These are phyloP conservation scores for Drosophila rubida DNA, from an alignment of 2,888 invertebrate genomes.

Conservation along the genomic window DNA sequence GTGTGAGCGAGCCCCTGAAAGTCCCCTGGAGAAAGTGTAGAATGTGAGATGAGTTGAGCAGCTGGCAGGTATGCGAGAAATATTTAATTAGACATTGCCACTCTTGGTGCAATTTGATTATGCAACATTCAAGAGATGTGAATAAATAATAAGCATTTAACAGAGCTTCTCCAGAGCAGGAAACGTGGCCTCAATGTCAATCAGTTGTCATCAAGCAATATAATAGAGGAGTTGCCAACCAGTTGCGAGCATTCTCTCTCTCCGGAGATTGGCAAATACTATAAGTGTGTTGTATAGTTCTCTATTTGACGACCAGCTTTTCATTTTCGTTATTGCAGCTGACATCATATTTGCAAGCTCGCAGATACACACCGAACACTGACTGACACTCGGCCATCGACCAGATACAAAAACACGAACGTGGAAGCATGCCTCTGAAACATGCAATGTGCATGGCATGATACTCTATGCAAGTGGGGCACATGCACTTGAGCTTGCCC, in stretches of 20 bases:
- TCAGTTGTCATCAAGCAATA: slow-evolving; percentile 63
- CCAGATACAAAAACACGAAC: slow-evolving; percentile 16
- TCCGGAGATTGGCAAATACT: slow-evolving; percentile 12
- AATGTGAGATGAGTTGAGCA: not conserved
- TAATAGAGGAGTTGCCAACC: slow-evolving; percentile 53
- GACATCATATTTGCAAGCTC: slow-evolving; percentile 49
- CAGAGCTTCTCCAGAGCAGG: slow-evolving; percentile 46
- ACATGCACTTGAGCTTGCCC: not conserved
- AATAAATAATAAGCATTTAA: slow-evolving; percentile 6
- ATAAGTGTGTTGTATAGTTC: slow-evolving; percentile 29
- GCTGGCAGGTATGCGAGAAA: not conserved
- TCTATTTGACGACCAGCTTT: slow-evolving; percentile 54
- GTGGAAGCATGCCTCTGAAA: slow-evolving; percentile 49
- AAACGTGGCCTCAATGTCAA: slow-evolving; percentile 70
- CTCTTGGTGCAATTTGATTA: not conserved
- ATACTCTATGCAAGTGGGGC: slow-evolving; percentile 22
- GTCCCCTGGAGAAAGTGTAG: not conserved
- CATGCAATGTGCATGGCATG: slow-evolving; percentile 44
- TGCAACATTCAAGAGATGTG: not conserved
- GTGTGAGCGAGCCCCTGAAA: too few relatives aligned
- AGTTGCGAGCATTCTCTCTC: slow-evolving; percentile 15
- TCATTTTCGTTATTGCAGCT: slow-evolving; percentile 61
- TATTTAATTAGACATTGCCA: not conserved
- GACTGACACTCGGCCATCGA: slow-evolving; percentile 4
- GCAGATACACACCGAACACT: slow-evolving; percentile 10